Percentiles rank a stretch among this genome's conserved stretches.
These are phyloP conservation scores for Peribatodes rhomboidaria DNA, from an alignment of 2,888 invertebrate genomes.

Conservation along the genomic window DNA sequence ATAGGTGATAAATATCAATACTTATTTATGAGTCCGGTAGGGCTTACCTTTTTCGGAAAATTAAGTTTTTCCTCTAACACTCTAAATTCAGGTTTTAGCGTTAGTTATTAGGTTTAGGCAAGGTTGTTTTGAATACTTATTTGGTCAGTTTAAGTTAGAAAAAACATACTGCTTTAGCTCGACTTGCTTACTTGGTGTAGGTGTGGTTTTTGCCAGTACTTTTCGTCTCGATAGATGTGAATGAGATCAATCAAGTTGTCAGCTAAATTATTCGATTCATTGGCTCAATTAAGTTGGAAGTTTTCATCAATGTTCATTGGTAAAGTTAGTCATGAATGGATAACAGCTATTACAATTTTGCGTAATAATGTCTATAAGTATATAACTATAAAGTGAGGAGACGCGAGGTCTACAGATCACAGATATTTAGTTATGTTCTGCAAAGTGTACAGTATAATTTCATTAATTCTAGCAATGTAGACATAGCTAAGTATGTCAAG, in stretches of 20 bases:
- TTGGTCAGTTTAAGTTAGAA: conserved; percentile 2
- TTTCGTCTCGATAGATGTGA: neutral
- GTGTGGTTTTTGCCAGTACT: conserved; percentile 27
- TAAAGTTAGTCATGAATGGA: neutral
- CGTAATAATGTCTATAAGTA: neutral
- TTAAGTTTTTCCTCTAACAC: neutral
- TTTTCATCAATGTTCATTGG: neutral
- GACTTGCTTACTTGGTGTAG: conserved; percentile 6
- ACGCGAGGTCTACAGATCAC: no score
- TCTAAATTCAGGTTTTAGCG: neutral
- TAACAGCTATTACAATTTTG: neutral
- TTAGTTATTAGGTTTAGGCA: neutral
- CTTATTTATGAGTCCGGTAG: neutral
- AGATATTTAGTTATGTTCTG: no score
- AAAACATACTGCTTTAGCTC: conserved; percentile 17
- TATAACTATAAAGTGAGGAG: neutral
- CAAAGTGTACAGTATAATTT: no score
- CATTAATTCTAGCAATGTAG: no score
- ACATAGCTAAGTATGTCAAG: neutral
- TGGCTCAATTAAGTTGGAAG: neutral
- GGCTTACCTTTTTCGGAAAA: neutral
- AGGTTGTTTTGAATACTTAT: conserved; percentile 5
- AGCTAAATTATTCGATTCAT: neutral
- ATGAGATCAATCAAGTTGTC: conserved; percentile 16
- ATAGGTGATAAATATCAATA: neutral